Conservation (phyloP, 2,888 invertebrate genomes). For the Nomada goodeniana region DNA sequence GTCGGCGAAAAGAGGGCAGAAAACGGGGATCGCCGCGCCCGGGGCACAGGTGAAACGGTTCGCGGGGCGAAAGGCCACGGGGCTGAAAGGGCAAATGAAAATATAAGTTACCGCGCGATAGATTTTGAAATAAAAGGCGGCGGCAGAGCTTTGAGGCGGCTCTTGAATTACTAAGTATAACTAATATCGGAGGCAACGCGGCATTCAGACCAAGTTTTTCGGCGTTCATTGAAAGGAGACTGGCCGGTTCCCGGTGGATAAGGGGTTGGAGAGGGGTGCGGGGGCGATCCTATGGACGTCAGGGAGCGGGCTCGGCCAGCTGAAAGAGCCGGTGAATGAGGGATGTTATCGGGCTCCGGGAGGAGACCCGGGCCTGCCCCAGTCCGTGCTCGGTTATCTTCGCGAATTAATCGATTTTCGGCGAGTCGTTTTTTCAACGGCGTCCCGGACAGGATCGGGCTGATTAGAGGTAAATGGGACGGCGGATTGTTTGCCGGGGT, state of each 20-base stretch:
- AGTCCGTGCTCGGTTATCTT: constrained; percentile 34
- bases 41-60: constrained; percentile 77
- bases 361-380: constrained; percentile 34
- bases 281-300: constrained; percentile 30
- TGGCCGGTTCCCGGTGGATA: neutral
- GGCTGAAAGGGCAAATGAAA: constrained; percentile 82
- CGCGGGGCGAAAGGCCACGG: constrained; percentile 69
- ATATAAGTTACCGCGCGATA: constrained; percentile 81
- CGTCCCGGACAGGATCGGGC: constrained; percentile 31
- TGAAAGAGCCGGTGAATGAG: constrained; percentile 76
- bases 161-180: constrained; percentile 83
- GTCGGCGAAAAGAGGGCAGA: constrained; percentile 8
- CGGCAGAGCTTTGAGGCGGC: constrained; percentile 47
- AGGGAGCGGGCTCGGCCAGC: constrained; percentile 50
- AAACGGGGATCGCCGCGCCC: constrained; percentile 53
- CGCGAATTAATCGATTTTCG: constrained; percentile 51
- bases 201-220: constrained; percentile 80
- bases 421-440: constrained; percentile 35
- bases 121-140: constrained; percentile 64
- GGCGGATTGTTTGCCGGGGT: constrained; percentile 31
- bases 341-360: constrained; percentile 70
- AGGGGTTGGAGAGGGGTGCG: too few relatives aligned
- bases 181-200: constrained; percentile 79
- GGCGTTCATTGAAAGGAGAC: constrained; percentile 82
- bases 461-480: constrained; percentile 50